Evolutionary conservation across 2,113 vertebrate genomes (phyloP).

Genomic region (Anthoscopus minutus): DNA sequence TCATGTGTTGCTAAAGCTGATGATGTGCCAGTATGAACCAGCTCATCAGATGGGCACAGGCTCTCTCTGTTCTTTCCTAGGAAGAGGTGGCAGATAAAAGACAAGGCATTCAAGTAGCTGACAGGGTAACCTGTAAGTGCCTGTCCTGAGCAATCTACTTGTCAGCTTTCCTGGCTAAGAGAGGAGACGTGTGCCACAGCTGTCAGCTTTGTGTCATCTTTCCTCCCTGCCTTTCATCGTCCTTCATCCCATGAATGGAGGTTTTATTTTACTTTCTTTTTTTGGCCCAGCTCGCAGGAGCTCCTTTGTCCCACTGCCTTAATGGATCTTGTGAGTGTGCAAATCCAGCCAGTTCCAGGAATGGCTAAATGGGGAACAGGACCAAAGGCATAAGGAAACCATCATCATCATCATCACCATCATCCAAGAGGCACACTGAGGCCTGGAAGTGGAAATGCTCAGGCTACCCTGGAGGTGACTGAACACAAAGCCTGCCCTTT

Average conservation of each 20-base stretch:
- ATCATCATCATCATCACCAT: not conserved
- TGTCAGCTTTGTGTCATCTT: conserved; percentile 82
- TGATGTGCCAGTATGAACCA: conserved; percentile 56
- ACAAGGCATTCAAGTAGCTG: conserved; percentile 72
- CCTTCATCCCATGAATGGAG: conserved; percentile 75
- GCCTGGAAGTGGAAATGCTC: not conserved
- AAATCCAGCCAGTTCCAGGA: not conserved
- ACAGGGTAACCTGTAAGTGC: conserved; percentile 69
- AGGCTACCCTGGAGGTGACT: not conserved
- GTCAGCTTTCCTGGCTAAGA: conserved; percentile 72
- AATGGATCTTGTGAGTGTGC: not conserved
- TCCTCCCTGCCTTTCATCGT: conserved; percentile 78
- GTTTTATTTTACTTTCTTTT: conserved; percentile 63
- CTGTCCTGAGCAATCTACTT: conserved; percentile 74
- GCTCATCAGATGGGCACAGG: conserved; percentile 63
- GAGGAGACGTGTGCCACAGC: conserved; percentile 72
- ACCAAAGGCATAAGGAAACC: not conserved
- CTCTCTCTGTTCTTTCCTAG: conserved; percentile 54
- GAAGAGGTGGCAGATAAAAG: conserved; percentile 74
- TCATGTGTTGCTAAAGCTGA: conserved; percentile 30
- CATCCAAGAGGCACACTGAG: not conserved
- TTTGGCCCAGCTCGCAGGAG: conserved; percentile 37
- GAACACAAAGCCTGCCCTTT: not conserved
- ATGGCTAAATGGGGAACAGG: not conserved
- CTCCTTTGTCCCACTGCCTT: not conserved